Evolutionary conservation across 2,113 vertebrate species (phyloP).

Genomic region (Sprattus sprattus): DNA sequence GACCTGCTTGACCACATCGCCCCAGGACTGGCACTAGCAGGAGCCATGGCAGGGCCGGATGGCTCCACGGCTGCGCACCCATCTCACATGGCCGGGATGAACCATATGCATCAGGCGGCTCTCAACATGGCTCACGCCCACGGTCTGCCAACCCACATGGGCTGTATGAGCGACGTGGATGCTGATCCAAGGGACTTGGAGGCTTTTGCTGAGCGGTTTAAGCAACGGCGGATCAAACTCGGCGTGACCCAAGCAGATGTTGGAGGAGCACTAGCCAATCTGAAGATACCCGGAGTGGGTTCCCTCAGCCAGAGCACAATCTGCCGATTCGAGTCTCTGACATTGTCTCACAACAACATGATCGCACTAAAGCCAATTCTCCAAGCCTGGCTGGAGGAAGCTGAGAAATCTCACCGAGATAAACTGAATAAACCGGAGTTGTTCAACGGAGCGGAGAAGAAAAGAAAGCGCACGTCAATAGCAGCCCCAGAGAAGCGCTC

Average conservation of each 20-base stretch:
- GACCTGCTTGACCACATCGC: conserved; percentile 97
- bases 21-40: conserved; percentile 86
- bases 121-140: conserved; percentile 97
- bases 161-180: conserved; percentile 96
- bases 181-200: conserved; percentile 97
- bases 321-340: conserved; percentile 97
- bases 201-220: conserved; percentile 97
- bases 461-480: conserved; percentile 96
- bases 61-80: conserved; percentile 91
- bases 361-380: conserved; percentile 96
- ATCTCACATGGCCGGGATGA: conserved; percentile 96
- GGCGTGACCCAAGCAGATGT: conserved; percentile 97
- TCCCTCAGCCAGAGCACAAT: conserved; percentile 99
- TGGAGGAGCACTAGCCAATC: conserved; percentile 91
- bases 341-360: conserved; percentile 98
- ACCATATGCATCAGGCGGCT: conserved; percentile 97
- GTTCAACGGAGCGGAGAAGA: conserved; percentile 95
- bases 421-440: conserved; percentile 97
- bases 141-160: conserved; percentile 92
- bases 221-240: conserved; percentile 97
- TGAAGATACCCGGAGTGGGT: conserved; percentile 97
- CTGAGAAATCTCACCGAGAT: conserved; percentile 94
- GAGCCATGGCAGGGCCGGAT: conserved; percentile 91
- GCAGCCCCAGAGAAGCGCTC: conserved; percentile 95
- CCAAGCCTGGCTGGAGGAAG: conserved; percentile 98